Evolutionary conservation across 2,888 invertebrate genomes (phyloP), one percentile per base, ranked within the genome.

Genomic region (Brachyopa scutellaris): DNA sequence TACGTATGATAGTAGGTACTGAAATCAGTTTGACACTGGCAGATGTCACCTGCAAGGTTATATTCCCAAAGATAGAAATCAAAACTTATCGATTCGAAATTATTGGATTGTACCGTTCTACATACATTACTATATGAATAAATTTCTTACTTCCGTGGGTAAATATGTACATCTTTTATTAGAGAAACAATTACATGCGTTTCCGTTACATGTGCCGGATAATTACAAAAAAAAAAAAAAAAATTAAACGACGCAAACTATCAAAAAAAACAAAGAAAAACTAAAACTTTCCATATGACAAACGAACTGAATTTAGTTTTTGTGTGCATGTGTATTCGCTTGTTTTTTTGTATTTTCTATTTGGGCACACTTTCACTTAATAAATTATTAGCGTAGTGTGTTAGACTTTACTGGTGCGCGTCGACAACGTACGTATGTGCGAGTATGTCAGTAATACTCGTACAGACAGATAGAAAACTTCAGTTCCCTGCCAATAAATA

Each of bases 281-380:
- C 11, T 15, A 17, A 33, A 53, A 73, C 72, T 73, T 73, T 73
- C 62, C 53, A 62, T 51, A 72, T 17, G 33, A 42, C 49, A 42
- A 31, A 57, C 23, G 57, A 69, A 59, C 31, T 38, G 21, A 49
- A 72, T 42, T 51, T 47, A 29, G 1, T 42, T 29, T 17, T 61
- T 62, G 13, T 23, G 66, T 31, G 61, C 31, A 64, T 64, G 36
- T 67, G 45, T 33, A 45, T 42, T 51, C n/a, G 45, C 11, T n/a
- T 55, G 38, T n/a, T 66, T 73, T 53, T n/a, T 57, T 29, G 40
- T 40, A 40, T 73, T 69, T 69, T 69, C 49, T 55, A 19, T 62
- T 66, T 70, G 64, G 62, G 42, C 55, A 42, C 59, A 74, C 72
- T 84, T 84, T 83, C 76, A 80, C 64, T 84, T 66, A 61, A 67